These are phyloP conservation scores for Dicrurus megarhynchus DNA, from an alignment of 2,113 vertebrate genomes.

Conservation along the genomic window DNA sequence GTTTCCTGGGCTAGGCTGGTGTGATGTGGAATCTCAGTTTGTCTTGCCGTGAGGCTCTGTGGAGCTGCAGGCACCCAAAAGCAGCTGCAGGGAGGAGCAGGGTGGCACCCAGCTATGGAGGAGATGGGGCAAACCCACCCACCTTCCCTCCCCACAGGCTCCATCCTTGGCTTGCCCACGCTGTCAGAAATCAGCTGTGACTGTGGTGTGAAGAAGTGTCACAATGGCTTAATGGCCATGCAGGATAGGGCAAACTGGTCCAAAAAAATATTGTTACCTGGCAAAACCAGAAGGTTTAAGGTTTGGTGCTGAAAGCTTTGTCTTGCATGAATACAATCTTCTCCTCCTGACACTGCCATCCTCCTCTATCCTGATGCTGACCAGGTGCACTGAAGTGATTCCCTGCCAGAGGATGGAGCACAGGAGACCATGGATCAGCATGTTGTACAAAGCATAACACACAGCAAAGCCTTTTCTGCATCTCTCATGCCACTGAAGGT, in stretches of 20 bases:
- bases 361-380: neutral
- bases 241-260: neutral
- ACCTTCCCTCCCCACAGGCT: neutral
- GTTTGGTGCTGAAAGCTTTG: neutral
- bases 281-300: neutral
- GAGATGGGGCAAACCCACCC: neutral
- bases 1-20: neutral
- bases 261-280: neutral
- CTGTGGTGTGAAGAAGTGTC: neutral
- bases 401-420: neutral
- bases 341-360: neutral
- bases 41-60: neutral
- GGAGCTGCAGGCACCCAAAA: neutral
- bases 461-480: neutral
- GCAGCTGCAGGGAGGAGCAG: neutral
- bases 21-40: neutral
- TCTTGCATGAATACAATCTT: neutral
- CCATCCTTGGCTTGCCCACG: neutral
- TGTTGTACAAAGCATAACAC: neutral
- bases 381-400: neutral
- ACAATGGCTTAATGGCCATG: neutral
- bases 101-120: neutral
- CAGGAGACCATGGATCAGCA: neutral
- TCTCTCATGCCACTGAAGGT: neutral
- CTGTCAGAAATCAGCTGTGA: neutral